Evolutionary conservation across 2,797 vertebrate species (phyloP), one percentile per base, ranked within the genome.

Genomic region (Betta splendens): DNA sequence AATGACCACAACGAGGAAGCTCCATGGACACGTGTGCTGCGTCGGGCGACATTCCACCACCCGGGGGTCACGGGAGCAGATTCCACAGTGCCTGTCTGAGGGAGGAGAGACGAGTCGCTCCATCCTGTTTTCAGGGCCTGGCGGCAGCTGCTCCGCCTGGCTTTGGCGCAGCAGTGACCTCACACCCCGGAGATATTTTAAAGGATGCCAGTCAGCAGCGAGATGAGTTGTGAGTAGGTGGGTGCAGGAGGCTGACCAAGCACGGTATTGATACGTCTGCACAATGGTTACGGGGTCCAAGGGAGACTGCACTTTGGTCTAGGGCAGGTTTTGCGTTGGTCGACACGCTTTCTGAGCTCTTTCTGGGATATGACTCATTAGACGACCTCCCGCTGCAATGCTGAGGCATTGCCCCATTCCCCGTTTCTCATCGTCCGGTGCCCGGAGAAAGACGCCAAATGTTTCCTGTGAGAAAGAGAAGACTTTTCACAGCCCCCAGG

Each of bases 381-480:
- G 77, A 68, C 62, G 9, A 16, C 17, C 31, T 31, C 38, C 52
- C n/a, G 62, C 76, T 79, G 92, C 85, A 75, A 93, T 94, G 92
- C 91, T 92, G 77, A 74, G 89, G 85, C 92, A 92, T 92, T 94
- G 92, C 90, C 90, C 89, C 17, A 91, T 93, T 44, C 79, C 90
- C 50, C 86, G 88, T 57, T 94, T 94, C 63, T 87, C 90, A 2
- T 87, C 87, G 0, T 75, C 79, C 31, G 50, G 86, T 48, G 43
- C 79, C 57, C 87, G 87, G n/a, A 91, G 12, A 76, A 97, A 94
- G 91, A 96, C 94, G 93, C 92, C 94, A 75, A 94, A 95, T 89
- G 89, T 77, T 52, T 87, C 91, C 67, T 69, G 65, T 17, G 87
- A 80, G 56, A 91, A 90, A 66, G 94, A 93, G 69, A 95, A 95